Evolutionary conservation across 2,888 invertebrate species (phyloP).

Genomic region (Ametastegia equiseti): DNA sequence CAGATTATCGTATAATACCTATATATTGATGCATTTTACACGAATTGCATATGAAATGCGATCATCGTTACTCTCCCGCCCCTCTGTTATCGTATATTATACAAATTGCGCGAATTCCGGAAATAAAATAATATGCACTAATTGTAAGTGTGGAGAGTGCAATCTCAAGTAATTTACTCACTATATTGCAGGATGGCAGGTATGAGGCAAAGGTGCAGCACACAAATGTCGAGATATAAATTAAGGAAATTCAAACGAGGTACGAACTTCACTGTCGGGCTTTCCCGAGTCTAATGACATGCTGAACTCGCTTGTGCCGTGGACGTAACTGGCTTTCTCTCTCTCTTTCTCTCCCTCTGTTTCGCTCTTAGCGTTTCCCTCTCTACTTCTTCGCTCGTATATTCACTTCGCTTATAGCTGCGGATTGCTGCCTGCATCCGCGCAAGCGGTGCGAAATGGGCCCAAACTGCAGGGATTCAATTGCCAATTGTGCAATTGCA

Average conservation of each 20-base stretch:
- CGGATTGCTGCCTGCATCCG: not conserved
- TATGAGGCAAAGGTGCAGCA: not conserved
- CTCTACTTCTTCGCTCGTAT: no score
- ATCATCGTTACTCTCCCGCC: no score
- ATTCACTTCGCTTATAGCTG: not conserved
- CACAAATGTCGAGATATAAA: not conserved
- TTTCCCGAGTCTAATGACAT: conserved; percentile 45
- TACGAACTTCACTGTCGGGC: conserved; percentile 29
- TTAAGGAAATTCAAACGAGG: not conserved
- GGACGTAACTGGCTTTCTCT: conserved; percentile 22
- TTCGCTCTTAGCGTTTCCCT: conserved; percentile 9
- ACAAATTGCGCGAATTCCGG: no score
- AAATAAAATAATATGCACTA: no score
- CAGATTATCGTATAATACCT: no score
- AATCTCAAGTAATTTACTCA: not conserved
- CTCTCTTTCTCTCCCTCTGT: not conserved
- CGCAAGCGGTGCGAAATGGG: conserved; percentile 19
- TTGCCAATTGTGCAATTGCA: conserved; percentile 22
- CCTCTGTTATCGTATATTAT: no score
- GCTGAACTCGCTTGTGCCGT: conserved; percentile 13
- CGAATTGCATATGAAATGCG: not conserved
- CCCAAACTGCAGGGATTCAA: conserved; percentile 34
- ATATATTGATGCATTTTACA: no score
- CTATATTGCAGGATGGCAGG: not conserved
- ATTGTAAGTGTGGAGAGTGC: no score